Conservation (phyloP, 2,888 invertebrate species). For the Tipula lateralis region DNA sequence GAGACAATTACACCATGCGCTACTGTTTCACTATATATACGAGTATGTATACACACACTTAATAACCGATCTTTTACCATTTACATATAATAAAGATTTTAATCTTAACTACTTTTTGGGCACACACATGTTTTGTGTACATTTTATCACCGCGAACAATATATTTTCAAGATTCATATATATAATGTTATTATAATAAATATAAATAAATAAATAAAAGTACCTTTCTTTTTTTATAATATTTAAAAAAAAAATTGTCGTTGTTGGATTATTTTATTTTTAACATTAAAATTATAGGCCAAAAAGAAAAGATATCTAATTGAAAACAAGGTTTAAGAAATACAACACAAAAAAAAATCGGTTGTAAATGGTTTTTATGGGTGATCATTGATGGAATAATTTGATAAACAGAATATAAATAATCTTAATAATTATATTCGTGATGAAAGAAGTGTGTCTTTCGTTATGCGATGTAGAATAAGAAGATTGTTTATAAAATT, state of each 20-base stretch:
- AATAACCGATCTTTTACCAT: background rate
- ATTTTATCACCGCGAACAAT: background rate
- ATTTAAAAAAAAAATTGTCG: background rate
- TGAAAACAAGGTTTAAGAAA: conserved; percentile 26
- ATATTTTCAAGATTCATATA: background rate
- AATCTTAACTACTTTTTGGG: background rate
- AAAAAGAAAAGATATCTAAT: conserved; percentile 24
- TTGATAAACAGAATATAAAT: conserved; percentile 25
- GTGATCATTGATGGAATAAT: conserved; percentile 27
- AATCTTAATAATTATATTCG: conserved; percentile 27
- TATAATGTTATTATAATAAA: background rate
- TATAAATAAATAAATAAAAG: background rate
- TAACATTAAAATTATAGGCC: background rate
- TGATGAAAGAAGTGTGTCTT: conserved; percentile 29
- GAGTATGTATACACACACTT: background rate
- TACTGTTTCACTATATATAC: background rate
- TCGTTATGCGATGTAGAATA: background rate
- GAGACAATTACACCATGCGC: background rate
- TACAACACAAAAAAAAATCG: conserved; percentile 3
- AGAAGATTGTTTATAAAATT: background rate
- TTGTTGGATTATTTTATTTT: background rate
- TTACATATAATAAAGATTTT: background rate
- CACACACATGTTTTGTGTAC: background rate
- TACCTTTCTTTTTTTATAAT: conserved; percentile 3
- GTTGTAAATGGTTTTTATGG: conserved; percentile 28